A percentile compares a stretch with the other conserved stretches of the same genome.
Evolutionary conservation across 2,888 invertebrate genomes (phyloP).

Genomic region (Tiliacea aurago): DNA sequence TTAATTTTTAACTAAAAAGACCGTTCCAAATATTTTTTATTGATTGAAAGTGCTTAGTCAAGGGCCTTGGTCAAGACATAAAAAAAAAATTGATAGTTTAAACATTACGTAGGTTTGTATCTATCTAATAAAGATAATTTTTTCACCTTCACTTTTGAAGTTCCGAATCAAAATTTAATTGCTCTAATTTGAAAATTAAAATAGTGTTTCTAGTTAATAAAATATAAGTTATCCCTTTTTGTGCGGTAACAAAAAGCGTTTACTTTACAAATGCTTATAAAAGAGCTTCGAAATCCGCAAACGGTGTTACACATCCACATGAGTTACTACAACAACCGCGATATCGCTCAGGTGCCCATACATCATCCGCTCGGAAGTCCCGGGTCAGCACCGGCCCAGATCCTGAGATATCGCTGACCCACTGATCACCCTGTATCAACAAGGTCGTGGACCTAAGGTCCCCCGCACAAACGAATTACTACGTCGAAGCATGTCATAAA

Average conservation of each 20-base stretch:
- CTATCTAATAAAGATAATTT: not conserved
- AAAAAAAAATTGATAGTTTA: constrained; percentile 8
- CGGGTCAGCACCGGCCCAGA: constrained; percentile 79
- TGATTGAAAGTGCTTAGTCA: constrained; percentile 1
- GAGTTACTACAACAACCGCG: constrained; percentile 70
- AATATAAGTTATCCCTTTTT: not conserved
- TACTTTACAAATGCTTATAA: constrained; percentile 31
- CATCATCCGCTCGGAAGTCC: constrained; percentile 76
- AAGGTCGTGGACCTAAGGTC: constrained; percentile 58
- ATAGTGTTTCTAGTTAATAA: not conserved
- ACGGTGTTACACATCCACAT: constrained; percentile 58
- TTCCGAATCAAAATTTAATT: not conserved
- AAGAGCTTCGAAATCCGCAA: constrained; percentile 44
- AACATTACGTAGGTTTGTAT: not conserved
- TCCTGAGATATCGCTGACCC: constrained; percentile 79
- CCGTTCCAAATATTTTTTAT: constrained; percentile 23
- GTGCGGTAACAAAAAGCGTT: constrained; percentile 1
- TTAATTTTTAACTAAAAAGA: constrained; percentile 10
- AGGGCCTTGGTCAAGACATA: constrained; percentile 5
- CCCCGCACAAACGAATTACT: constrained; percentile 28
- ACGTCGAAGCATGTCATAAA: constrained; percentile 29
- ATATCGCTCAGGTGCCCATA: constrained; percentile 75
- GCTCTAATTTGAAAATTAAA: not conserved
- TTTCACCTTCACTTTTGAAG: constrained; percentile 1
- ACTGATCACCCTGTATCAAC: constrained; percentile 68